A percentile compares a stretch with the other conserved stretches of the same genome.
Conservation (phyloP, 2,888 invertebrate genomes). For the Mimachlamys varia region DNA sequence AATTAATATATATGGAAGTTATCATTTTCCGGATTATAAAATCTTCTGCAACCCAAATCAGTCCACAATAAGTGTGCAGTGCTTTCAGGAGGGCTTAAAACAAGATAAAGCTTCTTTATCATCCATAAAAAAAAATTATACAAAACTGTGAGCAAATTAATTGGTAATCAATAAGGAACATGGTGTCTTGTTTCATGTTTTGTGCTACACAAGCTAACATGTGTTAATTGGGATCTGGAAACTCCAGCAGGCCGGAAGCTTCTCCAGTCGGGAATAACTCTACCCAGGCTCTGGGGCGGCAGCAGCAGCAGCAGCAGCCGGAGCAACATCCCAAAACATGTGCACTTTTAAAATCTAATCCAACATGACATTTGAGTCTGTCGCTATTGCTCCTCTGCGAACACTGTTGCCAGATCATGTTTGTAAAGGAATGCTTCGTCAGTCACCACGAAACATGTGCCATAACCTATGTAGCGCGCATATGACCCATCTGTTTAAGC, state of each 20-base stretch:
- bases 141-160: background rate
- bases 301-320: background rate
- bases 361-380: conserved; percentile 6
- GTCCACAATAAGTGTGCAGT: background rate
- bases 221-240: conserved; percentile 3
- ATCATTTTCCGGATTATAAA: background rate
- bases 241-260: background rate
- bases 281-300: background rate
- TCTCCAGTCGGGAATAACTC: background rate
- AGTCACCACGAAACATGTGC: conserved; percentile 23
- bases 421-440: conserved; percentile 19
- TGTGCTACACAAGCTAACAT: background rate
- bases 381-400: background rate
- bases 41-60: background rate
- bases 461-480: background rate
- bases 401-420: conserved; percentile 13
- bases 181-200: background rate
- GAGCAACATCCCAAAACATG: background rate
- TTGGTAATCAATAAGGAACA: background rate
- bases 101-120: background rate
- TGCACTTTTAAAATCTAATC: conserved; percentile 24
- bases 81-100: background rate
- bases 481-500: conserved; percentile 11
- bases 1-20: background rate
- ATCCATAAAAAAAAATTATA: background rate